Conservation (phyloP, 2,113 vertebrate genomes). For the Pholis gunnellus region DNA sequence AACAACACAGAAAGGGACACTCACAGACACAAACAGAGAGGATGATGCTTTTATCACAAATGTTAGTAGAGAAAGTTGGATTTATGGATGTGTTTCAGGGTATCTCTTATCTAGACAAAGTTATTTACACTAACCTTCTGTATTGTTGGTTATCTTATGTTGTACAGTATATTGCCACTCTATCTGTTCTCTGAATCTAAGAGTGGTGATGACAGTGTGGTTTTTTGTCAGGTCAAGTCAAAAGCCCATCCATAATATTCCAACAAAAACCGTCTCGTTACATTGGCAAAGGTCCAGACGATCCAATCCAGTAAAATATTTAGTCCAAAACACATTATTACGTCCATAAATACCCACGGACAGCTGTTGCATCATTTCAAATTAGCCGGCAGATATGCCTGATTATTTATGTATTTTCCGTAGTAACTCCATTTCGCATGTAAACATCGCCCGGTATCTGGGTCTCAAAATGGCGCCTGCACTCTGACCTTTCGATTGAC, state of each 20-base stretch:
- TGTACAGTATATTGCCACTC: neutral
- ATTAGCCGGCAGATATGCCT: no score
- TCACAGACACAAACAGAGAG: neutral
- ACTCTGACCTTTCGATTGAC: no score
- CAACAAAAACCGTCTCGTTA: no score
- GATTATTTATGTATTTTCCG: no score
- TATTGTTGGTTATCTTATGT: neutral
- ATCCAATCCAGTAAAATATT: no score
- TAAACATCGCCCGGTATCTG: no score
- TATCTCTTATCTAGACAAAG: neutral
- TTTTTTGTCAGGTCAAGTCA: slow-evolving; percentile 1
- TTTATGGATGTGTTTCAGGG: neutral
- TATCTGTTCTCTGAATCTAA: slow-evolving; percentile 3
- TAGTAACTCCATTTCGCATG: no score
- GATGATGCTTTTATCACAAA: neutral
- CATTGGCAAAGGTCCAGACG: no score
- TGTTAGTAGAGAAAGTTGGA: neutral
- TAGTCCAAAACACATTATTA: no score
- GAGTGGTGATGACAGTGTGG: neutral
- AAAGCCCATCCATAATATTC: neutral
- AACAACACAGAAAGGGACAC: neutral
- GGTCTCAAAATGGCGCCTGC: no score
- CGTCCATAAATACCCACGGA: no score
- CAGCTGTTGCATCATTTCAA: no score
- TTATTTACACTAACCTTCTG: neutral